Evolutionary conservation across 2,797 vertebrate species (phyloP).

Genomic region (Sardinella longiceps): DNA sequence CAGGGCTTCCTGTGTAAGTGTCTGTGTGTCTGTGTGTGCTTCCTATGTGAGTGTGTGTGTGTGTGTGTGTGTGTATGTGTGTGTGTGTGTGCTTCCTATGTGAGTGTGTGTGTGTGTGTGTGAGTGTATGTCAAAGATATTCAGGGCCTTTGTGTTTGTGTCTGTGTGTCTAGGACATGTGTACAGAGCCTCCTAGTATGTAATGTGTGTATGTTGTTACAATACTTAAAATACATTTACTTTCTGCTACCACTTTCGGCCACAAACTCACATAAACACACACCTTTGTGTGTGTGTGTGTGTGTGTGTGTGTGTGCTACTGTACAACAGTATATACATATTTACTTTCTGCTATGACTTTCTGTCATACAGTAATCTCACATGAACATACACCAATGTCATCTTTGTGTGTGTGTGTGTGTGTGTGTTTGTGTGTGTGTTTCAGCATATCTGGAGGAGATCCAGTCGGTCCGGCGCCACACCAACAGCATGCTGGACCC

Average conservation of each 20-base stretch:
- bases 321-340: too few relatives aligned
- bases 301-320: background rate
- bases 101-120: too few relatives aligned
- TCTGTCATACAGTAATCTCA: too few relatives aligned
- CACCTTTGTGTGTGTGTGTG: background rate
- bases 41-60: background rate
- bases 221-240: too few relatives aligned
- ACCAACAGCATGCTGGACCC: conserved; percentile 95
- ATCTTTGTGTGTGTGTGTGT: background rate
- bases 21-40: background rate
- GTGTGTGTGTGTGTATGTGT: background rate
- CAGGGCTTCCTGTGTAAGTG: background rate
- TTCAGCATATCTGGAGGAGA: conserved; percentile 94
- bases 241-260: too few relatives aligned
- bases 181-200: too few relatives aligned
- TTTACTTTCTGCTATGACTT: too few relatives aligned
- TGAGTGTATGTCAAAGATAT: too few relatives aligned
- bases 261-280: background rate
- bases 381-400: too few relatives aligned
- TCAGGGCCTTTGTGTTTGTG: background rate
- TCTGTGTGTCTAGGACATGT: background rate
- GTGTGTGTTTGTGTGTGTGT: conserved; percentile 13
- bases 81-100: too few relatives aligned
- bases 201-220: background rate
- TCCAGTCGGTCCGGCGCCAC: conserved; percentile 94